phyloP scores from a whole-genome alignment of 2,113 vertebrate genomes.

The Heterotis niloticus region DNA sequence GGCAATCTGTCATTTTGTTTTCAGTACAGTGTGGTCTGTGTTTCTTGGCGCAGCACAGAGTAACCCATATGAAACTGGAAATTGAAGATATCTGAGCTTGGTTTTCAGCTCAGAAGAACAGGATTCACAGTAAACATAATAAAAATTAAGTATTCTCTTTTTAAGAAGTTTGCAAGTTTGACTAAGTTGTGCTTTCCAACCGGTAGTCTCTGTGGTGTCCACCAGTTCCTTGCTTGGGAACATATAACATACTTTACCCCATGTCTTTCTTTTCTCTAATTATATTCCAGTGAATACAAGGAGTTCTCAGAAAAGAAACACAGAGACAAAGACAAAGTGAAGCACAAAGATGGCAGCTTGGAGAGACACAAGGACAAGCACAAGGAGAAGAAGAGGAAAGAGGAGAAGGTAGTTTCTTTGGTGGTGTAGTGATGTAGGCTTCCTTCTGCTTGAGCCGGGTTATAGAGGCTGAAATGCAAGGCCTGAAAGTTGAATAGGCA shows the following conservation, averaged over 20 bases:
- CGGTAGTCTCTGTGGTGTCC: not conserved
- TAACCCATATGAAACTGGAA: not conserved
- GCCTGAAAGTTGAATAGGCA: too few species aligned
- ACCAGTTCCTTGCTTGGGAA: not conserved
- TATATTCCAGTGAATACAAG: slow-evolving; percentile 82
- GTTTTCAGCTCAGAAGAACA: not conserved
- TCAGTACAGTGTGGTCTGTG: not conserved
- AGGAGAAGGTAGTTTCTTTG: slow-evolving; percentile 72
- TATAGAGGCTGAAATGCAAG: too few species aligned
- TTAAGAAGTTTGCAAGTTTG: not conserved
- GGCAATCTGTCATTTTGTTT: slow-evolving; percentile 18
- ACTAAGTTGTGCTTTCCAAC: not conserved
- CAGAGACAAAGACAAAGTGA: slow-evolving; percentile 79
- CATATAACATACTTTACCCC: slow-evolving; percentile 32
- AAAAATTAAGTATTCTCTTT: too few species aligned
- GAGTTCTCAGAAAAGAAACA: slow-evolving; percentile 93
- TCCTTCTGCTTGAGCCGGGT: too few species aligned
- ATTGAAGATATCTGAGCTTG: not conserved
- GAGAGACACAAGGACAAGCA: slow-evolving; percentile 74
- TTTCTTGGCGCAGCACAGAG: not conserved
- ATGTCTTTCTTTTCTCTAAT: slow-evolving; percentile 28
- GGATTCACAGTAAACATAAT: not conserved
- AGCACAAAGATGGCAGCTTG: slow-evolving; percentile 81
- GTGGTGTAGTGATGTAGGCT: not conserved
- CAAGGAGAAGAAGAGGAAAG: slow-evolving; percentile 86